Evolutionary conservation across 2,113 vertebrate species (phyloP).

Genomic region (Gadus macrocephalus): DNA sequence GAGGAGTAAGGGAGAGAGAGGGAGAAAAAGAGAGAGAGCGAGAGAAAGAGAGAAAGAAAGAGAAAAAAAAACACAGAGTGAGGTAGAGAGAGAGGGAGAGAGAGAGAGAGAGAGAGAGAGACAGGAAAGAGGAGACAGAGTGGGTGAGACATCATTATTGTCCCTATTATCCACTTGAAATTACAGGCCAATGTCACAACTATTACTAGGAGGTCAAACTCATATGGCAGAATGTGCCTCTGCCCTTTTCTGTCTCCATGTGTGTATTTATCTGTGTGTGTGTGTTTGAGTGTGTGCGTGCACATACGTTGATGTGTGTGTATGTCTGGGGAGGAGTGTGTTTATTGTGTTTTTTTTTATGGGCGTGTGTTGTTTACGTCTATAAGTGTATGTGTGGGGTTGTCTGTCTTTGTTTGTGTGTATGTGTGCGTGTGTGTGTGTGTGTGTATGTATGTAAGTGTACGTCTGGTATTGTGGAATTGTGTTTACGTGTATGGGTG

Average conservation of each 20-base stretch:
- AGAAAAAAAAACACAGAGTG: conserved; percentile 18
- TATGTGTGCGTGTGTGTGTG: no score
- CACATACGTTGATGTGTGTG: no score
- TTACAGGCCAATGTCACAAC: conserved; percentile 64
- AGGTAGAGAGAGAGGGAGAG: no score
- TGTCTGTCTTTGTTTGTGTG: no score
- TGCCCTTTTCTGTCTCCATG: conserved; percentile 21
- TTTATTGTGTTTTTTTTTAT: no score
- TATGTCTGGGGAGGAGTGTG: no score
- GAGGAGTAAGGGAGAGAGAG: conserved; percentile 7
- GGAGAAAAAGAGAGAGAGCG: conserved; percentile 2
- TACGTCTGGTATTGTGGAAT: no score
- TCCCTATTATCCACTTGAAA: conserved; percentile 58
- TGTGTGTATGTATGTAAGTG: no score
- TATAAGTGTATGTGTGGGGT: no score
- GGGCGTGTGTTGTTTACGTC: no score
- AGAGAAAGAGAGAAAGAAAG: conserved; percentile 7
- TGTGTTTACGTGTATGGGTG: conserved; percentile 18
- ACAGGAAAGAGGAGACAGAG: conserved; percentile 30
- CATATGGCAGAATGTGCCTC: conserved; percentile 27
- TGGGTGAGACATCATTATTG: conserved; percentile 52
- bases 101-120: background rate
- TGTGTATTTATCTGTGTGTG: background rate
- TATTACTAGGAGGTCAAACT: conserved; percentile 64
- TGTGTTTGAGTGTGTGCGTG: conserved; percentile 5